phyloP scores from a whole-genome alignment of 1,140 invertebrate species.

The Zaprionus nigranus region DNA sequence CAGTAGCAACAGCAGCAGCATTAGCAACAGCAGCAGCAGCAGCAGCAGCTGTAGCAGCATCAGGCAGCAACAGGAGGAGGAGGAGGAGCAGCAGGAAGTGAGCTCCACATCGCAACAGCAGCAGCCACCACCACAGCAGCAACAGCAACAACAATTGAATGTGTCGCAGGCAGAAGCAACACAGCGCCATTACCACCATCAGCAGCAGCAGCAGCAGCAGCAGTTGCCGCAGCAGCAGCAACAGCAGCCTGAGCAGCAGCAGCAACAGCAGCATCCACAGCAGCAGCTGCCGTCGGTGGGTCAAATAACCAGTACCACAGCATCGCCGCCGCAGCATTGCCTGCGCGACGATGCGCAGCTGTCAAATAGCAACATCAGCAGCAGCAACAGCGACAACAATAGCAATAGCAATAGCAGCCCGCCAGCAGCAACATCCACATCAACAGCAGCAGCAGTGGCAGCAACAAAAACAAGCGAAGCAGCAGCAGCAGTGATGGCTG shows the following conservation, averaged over 20 bases:
- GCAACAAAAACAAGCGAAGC: constrained; percentile 22
- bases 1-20: constrained; percentile 33
- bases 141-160: constrained; percentile 59
- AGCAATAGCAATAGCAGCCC: constrained; percentile 1
- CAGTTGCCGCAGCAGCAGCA: constrained; percentile 37
- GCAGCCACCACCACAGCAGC: constrained; percentile 31
- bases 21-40: constrained; percentile 31
- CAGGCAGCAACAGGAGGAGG: constrained; percentile 40
- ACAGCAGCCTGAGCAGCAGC: constrained; percentile 25
- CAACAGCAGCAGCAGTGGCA: constrained; percentile 55
- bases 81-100: constrained; percentile 56
- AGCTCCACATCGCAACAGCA: constrained; percentile 71
- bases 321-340: constrained; percentile 69
- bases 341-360: constrained; percentile 57
- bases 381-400: constrained; percentile 30
- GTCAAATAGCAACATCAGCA: constrained; percentile 36
- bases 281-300: constrained; percentile 44
- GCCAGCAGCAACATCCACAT: constrained; percentile 42
- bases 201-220: constrained; percentile 11
- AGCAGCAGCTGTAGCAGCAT: constrained; percentile 19
- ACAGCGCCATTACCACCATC: constrained; percentile 18
- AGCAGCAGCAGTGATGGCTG: constrained; percentile 54
- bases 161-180: constrained; percentile 50
- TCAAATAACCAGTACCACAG: constrained; percentile 76
- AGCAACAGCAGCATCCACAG: constrained; percentile 34